Percentiles rank a stretch among this genome's conserved stretches.
Conservation (phyloP, 2,888 invertebrate genomes). For the Cantharis flavilabris region DNA sequence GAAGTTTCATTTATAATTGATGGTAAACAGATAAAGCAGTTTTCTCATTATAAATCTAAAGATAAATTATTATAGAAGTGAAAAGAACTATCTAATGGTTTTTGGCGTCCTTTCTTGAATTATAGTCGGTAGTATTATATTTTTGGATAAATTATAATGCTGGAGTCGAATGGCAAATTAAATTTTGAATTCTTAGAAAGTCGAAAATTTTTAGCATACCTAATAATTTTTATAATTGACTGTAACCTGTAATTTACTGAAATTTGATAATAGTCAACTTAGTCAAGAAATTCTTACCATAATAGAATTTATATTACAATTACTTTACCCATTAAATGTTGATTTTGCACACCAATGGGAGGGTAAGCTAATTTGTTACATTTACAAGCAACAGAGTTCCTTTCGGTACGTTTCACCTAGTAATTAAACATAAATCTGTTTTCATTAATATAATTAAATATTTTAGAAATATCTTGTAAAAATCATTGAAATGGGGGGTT, state of each 20-base stretch:
- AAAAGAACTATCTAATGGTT: neutral
- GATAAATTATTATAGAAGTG: neutral
- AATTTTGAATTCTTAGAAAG: too few relatives aligned
- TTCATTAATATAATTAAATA: neutral
- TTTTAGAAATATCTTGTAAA: neutral
- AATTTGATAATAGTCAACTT: neutral
- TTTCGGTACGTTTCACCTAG: slow-evolving; percentile 12
- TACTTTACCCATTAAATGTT: slow-evolving; percentile 24
- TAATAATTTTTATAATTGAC: too few relatives aligned
- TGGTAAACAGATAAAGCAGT: neutral
- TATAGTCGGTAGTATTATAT: neutral
- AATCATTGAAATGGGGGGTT: neutral
- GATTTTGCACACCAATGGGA: slow-evolving; percentile 14
- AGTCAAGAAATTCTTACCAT: neutral
- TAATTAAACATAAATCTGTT: neutral
- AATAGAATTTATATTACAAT: slow-evolving; percentile 24
- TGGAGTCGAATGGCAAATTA: neutral
- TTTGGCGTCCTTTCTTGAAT: neutral
- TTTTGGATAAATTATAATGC: neutral
- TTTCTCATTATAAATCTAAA: neutral
- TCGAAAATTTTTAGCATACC: too few relatives aligned
- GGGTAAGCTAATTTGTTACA: slow-evolving; percentile 19
- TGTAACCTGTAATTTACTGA: too few relatives aligned
- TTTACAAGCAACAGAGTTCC: slow-evolving; percentile 3
- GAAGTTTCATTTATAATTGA: neutral